Conservation (phyloP, 2,888 invertebrate species). For the Odontocolon sp. region DNA sequence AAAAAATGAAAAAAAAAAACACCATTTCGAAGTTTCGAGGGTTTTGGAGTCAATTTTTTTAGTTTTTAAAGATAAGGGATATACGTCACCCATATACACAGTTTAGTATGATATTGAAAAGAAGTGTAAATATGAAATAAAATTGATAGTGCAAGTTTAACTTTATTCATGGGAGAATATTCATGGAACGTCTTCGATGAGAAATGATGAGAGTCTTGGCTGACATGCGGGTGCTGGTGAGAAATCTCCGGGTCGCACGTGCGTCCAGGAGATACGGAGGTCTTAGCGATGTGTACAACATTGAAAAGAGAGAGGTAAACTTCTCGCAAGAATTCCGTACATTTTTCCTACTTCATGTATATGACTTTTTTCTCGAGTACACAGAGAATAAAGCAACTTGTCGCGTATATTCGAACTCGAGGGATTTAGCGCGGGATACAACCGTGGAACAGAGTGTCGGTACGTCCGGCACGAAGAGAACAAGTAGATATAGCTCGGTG, state of each 20-base stretch:
- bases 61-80: no score
- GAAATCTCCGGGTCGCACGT: slow-evolving; percentile 43
- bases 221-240: background rate
- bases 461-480: background rate
- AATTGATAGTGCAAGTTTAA: slow-evolving; percentile 44
- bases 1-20: no score
- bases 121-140: background rate
- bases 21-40: no score
- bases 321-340: slow-evolving; percentile 35
- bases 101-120: background rate
- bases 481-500: slow-evolving; percentile 37
- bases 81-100: background rate
- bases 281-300: slow-evolving; percentile 45
- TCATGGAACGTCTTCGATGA: slow-evolving; percentile 31
- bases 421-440: background rate
- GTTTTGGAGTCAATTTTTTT: no score
- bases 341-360: slow-evolving; percentile 33
- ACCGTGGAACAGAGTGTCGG: background rate
- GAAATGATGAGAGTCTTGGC: slow-evolving; percentile 33
- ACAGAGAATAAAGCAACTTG: slow-evolving; percentile 21
- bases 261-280: slow-evolving; percentile 46
- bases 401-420: background rate
- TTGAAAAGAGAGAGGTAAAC: slow-evolving; percentile 46
- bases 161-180: slow-evolving; percentile 37
- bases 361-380: background rate